Evolutionary conservation across 2,888 invertebrate species (phyloP), one percentile per base, ranked within the genome.

Genomic region (Furcula furcula): DNA sequence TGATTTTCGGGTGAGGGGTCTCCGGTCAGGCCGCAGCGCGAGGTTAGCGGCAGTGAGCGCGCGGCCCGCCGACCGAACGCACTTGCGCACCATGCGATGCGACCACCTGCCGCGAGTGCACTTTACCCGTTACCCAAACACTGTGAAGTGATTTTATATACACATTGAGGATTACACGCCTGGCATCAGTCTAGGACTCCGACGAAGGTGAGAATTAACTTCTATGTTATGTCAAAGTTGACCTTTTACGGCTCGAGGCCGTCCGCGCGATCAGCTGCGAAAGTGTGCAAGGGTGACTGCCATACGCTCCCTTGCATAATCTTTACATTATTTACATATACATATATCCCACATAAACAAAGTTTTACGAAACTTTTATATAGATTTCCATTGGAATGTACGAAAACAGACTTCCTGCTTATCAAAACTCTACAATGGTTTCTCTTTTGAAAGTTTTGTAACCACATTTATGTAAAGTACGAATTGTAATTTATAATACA

Each of bases 371-470:
- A 21, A 3, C 1, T 21, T 4, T 21, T 21, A 4, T n/a, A n/a
- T 20, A 20, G 20, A 16, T 30, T 34, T 25, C 23, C 27, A 10
- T n/a, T n/a, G n/a, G n/a, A n/a, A n/a, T 25, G 20, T 18, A 29
- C 23, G 13, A 29, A 32, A 23, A 23, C 23, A 11, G 33, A 30
- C 12, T 27, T 9, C n/a, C 29, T 20, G 12, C 4, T 7, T 10
- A 21, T n/a, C 5, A 19, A 31, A 28, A n/a, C 2, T 6, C 31
- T 5, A 4, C 40, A 39, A 34, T 44, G 50, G 63, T 75, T 77
- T 77, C 78, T 68, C 76, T 79, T 77, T 76, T 63, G 69, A 72
- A 76, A 67, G 72, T 76, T 71, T 70, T 66, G 68, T 67, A 71
- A 74, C 48, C 39, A 49, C 46, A 54, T 66, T 55, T 63, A 63